These are phyloP conservation scores for Myrmophylax atrothorax DNA, from an alignment of 2,113 vertebrate species.

Conservation along the genomic window DNA sequence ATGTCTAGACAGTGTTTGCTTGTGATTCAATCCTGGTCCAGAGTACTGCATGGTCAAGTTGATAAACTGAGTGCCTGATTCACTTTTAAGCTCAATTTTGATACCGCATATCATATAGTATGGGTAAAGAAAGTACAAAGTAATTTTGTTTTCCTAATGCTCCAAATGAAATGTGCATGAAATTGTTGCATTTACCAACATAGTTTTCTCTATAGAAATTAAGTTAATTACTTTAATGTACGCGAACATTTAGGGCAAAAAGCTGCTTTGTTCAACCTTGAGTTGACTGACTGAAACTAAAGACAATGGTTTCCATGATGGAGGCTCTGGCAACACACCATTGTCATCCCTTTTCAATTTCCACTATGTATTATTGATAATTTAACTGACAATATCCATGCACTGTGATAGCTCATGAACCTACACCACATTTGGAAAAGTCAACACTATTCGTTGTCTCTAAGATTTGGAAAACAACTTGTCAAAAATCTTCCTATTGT, in stretches of 20 bases:
- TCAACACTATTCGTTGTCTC: background rate
- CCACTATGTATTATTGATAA: rapidly evolving
- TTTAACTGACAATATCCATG: background rate
- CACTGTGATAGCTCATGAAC: background rate
- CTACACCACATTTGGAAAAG: background rate
- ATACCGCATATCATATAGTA: background rate
- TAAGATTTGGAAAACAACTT: conserved; percentile 9
- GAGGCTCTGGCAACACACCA: background rate
- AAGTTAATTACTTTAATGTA: background rate
- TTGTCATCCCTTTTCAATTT: background rate
- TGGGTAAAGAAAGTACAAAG: background rate
- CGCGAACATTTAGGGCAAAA: background rate
- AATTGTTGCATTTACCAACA: background rate
- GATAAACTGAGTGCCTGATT: background rate
- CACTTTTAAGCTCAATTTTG: background rate
- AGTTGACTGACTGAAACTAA: background rate
- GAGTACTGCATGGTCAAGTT: background rate
- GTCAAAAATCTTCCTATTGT: background rate
- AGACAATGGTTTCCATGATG: background rate
- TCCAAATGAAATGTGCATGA: background rate
- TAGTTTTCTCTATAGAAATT: background rate
- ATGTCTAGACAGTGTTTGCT: background rate
- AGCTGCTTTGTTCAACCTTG: background rate
- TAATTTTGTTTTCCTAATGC: background rate
- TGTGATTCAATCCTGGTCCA: background rate